Evolutionary conservation across 2,797 vertebrate genomes (phyloP).

Genomic region (Danio aesculapii): DNA sequence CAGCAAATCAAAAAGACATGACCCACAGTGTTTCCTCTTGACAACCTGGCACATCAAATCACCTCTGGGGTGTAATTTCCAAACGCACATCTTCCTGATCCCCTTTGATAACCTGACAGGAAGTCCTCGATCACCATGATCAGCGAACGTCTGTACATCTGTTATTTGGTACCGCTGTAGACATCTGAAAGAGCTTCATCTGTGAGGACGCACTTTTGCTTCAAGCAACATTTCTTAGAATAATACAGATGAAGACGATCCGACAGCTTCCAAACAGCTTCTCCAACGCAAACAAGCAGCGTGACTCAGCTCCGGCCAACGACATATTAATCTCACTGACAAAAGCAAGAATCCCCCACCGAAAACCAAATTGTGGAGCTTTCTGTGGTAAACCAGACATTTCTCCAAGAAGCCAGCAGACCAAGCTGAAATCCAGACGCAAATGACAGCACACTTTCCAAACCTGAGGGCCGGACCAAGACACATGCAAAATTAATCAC

Average conservation of each 20-base stretch:
- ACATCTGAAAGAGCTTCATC: constrained; percentile 54
- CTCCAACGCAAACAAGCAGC: constrained; percentile 70
- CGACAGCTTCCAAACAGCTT: constrained; percentile 65
- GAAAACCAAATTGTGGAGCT: constrained; percentile 49
- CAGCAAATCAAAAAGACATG: constrained; percentile 39
- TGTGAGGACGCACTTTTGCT: constrained; percentile 59
- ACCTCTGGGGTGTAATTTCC: constrained; percentile 54
- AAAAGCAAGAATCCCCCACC: constrained; percentile 57
- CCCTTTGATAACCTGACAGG: constrained; percentile 18
- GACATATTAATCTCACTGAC: constrained; percentile 73
- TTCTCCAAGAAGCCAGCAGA: constrained; percentile 55
- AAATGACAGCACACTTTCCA: constrained; percentile 62
- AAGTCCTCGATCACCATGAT: constrained; percentile 44
- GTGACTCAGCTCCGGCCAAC: constrained; percentile 70
- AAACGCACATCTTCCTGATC: constrained; percentile 42
- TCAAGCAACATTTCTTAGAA: constrained; percentile 72
- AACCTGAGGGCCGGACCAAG: constrained; percentile 56
- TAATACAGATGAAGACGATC: constrained; percentile 64
- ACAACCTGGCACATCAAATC: constrained; percentile 62
- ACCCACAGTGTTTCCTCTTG: constrained; percentile 60
- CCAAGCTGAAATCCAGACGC: constrained; percentile 72
- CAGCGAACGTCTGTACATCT: constrained; percentile 15
- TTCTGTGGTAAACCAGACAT: constrained; percentile 63
- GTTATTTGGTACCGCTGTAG: constrained; percentile 50
- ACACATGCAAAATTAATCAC: constrained; percentile 61